phyloP scores from a whole-genome alignment of 2,797 vertebrate species.

The Chelmon rostratus region DNA sequence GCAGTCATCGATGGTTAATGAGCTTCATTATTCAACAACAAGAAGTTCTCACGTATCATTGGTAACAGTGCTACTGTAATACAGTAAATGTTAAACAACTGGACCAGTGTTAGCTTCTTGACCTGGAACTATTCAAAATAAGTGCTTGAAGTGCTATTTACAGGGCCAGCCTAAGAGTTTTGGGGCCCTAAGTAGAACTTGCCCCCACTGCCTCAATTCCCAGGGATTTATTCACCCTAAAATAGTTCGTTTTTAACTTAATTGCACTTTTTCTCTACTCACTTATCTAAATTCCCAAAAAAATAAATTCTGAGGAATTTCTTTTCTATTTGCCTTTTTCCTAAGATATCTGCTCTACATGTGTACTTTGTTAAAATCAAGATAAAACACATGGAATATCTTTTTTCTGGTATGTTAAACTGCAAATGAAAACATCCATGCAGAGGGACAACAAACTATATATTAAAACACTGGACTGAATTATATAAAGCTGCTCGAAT shows the following conservation, averaged over 20 bases:
- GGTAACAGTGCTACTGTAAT: constrained; percentile 6
- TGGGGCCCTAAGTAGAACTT: not conserved
- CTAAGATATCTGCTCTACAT: too few relatives aligned
- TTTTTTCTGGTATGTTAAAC: too few relatives aligned
- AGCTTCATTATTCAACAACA: constrained; percentile 59
- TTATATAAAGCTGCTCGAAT: too few relatives aligned
- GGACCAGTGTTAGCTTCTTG: not conserved
- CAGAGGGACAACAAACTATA: too few relatives aligned
- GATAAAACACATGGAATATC: too few relatives aligned
- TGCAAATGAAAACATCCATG: too few relatives aligned
- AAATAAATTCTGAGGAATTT: not conserved
- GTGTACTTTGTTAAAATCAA: too few relatives aligned
- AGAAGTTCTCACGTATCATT: constrained; percentile 36
- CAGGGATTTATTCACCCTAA: not conserved
- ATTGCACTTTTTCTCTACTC: not conserved
- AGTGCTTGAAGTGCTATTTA: not conserved
- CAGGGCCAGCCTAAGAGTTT: not conserved
- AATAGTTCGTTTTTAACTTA: not conserved
- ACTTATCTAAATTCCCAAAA: not conserved
- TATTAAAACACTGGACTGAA: too few relatives aligned
- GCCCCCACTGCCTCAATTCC: too few relatives aligned
- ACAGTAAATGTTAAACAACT: constrained; percentile 10
- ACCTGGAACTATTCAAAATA: not conserved
- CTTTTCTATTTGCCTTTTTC: too few relatives aligned
- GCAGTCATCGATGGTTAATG: constrained; percentile 43